Percentiles rank a stretch among this genome's conserved stretches.
phyloP scores from a whole-genome alignment of 2,113 vertebrate genomes.

The Notechis scutatus region DNA sequence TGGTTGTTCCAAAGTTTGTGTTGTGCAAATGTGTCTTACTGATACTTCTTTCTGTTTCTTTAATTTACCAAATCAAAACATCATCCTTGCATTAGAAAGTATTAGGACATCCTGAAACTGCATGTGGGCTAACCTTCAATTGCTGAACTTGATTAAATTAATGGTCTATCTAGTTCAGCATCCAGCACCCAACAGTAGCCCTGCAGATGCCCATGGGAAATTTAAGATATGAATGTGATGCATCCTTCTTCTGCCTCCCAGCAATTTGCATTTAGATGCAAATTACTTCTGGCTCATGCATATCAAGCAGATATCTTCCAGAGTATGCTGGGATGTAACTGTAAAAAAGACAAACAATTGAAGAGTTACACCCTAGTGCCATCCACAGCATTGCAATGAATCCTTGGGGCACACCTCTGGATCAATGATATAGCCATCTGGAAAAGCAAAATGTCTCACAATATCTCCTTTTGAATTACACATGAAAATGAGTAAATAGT shows the following conservation, averaged over 20 bases:
- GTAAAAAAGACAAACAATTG: neutral
- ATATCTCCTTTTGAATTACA: neutral
- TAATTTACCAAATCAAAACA: neutral
- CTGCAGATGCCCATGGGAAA: neutral
- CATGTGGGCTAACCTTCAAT: neutral
- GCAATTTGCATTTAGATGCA: neutral
- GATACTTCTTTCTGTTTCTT: neutral
- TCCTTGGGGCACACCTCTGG: neutral
- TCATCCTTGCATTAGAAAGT: neutral
- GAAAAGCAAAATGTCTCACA: neutral
- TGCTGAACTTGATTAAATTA: neutral
- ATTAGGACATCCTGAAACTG: neutral
- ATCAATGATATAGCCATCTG: neutral
- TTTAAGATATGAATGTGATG: neutral
- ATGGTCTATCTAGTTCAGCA: neutral
- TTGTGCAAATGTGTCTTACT: neutral
- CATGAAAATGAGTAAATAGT: neutral
- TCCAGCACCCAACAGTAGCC: neutral
- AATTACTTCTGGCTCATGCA: neutral
- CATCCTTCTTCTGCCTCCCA: neutral
- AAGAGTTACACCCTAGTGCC: neutral
- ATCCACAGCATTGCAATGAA: neutral
- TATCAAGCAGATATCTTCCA: neutral
- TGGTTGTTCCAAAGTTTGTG: too few relatives aligned
- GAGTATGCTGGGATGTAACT: neutral